Base-by-base conservation (phyloP, 2,113 vertebrate genomes). In the Psittacula cyanocephala region DNA sequence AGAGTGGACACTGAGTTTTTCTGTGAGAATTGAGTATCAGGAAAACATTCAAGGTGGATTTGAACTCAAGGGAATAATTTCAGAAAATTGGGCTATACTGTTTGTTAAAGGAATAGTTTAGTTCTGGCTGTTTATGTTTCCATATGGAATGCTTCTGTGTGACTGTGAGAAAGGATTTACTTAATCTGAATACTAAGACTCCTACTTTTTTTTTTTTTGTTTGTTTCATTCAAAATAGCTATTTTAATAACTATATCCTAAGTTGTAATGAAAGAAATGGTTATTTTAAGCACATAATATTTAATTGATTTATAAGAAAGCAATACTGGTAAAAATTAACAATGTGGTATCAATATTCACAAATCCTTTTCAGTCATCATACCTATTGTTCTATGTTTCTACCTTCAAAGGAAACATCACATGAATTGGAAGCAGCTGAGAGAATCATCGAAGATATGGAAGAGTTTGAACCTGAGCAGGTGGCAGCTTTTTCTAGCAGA, bases 381-480 rank as follows among this genome's bases (percentile, higher is more conserved):
- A 53, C 4, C 8, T 90, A 53, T 50, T 87, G 62, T 88, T 33
- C 35, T 90, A 10, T 87, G 37, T 55, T 97, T 94, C 8, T 90
- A 11, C 24, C 71, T 84, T 94, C 33, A 35, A 95, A 99, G 99
- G 97, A 98, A 91, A 94, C 96, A 46, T 96, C 93, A 43, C 67
- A 44, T 55, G 98, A 98, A 86, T 97, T 98, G 64, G 97, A 98
- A 92, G 88, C 82, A 89, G 95, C 98, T 79, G 90, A 96, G n/a
- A 97, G 95, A 96, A 94, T 98, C 84, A 93, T 98, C 87, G 97
- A 97, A 92, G 98, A 98, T 74, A 91, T 98, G 87, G 97, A 93
- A 84, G 89, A 95, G 81, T 93, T 98, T 91, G 97, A 97, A 80
- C 95, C 96, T 28, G 75, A 94, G 4, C 97, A 98, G 79, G 89